These are phyloP conservation scores for Lordiphosa stackelbergi DNA, from an alignment of 1,140 invertebrate genomes.

Conservation along the genomic window DNA sequence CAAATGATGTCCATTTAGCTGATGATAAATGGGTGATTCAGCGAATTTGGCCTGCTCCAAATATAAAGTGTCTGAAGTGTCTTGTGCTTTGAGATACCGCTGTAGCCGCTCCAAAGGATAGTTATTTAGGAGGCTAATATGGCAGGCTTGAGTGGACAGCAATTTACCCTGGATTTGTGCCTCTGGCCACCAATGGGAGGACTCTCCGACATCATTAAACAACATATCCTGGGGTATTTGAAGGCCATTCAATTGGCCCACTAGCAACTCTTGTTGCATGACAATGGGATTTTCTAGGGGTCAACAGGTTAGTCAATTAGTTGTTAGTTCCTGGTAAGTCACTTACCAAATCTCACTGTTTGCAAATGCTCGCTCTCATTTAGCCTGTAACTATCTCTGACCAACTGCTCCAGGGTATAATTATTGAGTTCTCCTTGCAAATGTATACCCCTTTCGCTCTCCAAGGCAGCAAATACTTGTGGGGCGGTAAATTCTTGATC, in stretches of 20 bases:
- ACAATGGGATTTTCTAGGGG: conserved; percentile 66
- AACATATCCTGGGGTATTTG: conserved; percentile 61
- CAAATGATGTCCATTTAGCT: conserved; percentile 47
- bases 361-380: conserved; percentile 70
- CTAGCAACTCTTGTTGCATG: conserved; percentile 37
- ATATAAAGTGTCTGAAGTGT: conserved; percentile 17
- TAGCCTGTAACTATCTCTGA: conserved; percentile 71
- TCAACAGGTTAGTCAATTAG: neutral
- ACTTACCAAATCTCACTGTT: conserved; percentile 74
- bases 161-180: conserved; percentile 32
- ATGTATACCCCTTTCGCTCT: conserved; percentile 50
- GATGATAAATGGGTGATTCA: conserved; percentile 26
- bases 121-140: conserved; percentile 38
- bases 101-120: conserved; percentile 25
- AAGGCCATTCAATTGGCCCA: conserved; percentile 47
- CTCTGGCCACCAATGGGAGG: conserved; percentile 11
- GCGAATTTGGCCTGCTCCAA: conserved; percentile 52
- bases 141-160: conserved; percentile 21
- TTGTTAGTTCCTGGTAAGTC: too few relatives aligned
- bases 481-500: conserved; percentile 57
- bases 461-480: conserved; percentile 51
- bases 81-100: conserved; percentile 19
- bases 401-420: conserved; percentile 61
- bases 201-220: conserved; percentile 16
- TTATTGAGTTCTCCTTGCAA: conserved; percentile 70